Conservation (phyloP, 2,797 vertebrate genomes). For the Anguilla anguilla region DNA sequence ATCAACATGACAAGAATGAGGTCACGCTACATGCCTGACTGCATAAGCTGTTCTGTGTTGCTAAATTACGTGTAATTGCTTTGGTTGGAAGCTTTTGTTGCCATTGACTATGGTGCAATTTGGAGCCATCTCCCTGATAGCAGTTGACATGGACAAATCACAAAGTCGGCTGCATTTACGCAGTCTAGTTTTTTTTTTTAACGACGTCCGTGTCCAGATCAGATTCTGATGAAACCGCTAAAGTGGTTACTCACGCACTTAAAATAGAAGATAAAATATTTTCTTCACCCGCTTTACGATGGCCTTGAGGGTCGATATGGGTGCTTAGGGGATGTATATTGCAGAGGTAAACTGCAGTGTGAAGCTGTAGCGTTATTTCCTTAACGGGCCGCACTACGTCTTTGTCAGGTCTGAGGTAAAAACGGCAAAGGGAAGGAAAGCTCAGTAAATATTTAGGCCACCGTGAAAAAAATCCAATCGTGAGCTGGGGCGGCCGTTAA, state of each 20-base stretch:
- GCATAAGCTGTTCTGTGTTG: slow-evolving; percentile 1
- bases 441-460: slow-evolving; percentile 30
- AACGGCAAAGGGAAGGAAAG: slow-evolving; percentile 30
- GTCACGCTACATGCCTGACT: slow-evolving; percentile 26
- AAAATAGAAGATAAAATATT: background rate
- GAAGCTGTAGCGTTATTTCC: background rate
- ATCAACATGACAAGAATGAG: slow-evolving; percentile 40
- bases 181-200: background rate
- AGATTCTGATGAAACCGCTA: background rate
- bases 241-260: background rate
- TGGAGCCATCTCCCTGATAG: background rate
- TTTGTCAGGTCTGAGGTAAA: slow-evolving; percentile 19
- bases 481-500: slow-evolving; percentile 36
- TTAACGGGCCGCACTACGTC: background rate
- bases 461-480: slow-evolving; percentile 37
- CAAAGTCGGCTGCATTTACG: background rate
- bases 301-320: background rate
- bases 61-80: background rate
- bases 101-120: background rate
- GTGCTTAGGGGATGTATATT: background rate
- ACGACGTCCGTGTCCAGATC: background rate
- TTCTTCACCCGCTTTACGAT: background rate
- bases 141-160: background rate
- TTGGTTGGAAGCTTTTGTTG: background rate
- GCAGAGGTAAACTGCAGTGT: background rate